A percentile compares a stretch with the other conserved stretches of the same genome.
Conservation (phyloP, 2,888 invertebrate genomes). For the Phasia obesa region DNA sequence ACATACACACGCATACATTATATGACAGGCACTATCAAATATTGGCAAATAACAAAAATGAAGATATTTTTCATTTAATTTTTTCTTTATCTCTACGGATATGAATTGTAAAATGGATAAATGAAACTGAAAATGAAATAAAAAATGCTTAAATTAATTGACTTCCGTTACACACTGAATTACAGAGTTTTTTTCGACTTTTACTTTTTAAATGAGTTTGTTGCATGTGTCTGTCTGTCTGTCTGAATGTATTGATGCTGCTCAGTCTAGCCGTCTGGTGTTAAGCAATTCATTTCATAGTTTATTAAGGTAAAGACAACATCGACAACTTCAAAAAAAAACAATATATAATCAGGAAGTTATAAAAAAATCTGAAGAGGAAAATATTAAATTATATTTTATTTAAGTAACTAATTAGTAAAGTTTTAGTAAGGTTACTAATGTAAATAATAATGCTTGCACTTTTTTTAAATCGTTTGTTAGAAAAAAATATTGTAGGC, state of each 20-base stretch:
- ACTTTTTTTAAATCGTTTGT: too few relatives aligned
- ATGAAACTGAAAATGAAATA: conserved; percentile 67
- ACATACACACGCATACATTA: background rate
- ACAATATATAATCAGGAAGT: conserved; percentile 66
- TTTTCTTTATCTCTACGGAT: conserved; percentile 73
- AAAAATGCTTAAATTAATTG: conserved; percentile 77
- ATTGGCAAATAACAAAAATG: conserved; percentile 65
- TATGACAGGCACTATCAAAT: conserved; percentile 46
- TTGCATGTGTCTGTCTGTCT: conserved; percentile 1
- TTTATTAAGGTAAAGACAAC: conserved; percentile 68
- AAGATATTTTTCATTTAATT: conserved; percentile 60
- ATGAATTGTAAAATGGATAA: conserved; percentile 79
- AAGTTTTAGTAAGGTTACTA: conserved; percentile 20
- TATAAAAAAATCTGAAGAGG: conserved; percentile 36
- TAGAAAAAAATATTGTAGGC: too few relatives aligned
- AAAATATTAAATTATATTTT: conserved; percentile 64
- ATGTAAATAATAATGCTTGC: too few relatives aligned
- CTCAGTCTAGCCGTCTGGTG: conserved; percentile 80
- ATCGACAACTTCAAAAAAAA: conserved; percentile 10
- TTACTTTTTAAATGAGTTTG: conserved; percentile 33
- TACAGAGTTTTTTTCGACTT: conserved; percentile 68
- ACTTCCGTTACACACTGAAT: conserved; percentile 79
- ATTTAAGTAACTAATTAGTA: conserved; percentile 67
- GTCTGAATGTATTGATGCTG: conserved; percentile 50
- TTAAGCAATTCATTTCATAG: conserved; percentile 68